Evolutionary conservation across 1,140 invertebrate species (phyloP).

Genomic region (Pectinophora gossypiella): DNA sequence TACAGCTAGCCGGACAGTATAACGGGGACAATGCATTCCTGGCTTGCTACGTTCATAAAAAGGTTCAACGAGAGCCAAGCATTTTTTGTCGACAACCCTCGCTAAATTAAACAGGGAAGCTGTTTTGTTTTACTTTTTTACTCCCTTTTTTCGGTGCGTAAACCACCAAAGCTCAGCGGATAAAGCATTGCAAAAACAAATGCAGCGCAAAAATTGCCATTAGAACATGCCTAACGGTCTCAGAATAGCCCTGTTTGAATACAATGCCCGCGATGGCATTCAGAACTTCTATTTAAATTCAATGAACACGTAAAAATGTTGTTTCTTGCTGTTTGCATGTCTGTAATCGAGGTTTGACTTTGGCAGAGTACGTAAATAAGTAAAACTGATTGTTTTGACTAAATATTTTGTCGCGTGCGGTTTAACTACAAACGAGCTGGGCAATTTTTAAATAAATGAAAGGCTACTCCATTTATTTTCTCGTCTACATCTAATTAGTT

Average conservation of each 20-base stretch:
- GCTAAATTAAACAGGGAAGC: slow-evolving; percentile 68
- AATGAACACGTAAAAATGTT: slow-evolving; percentile 14
- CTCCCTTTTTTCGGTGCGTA: slow-evolving; percentile 16
- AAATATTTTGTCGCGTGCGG: slow-evolving; percentile 45
- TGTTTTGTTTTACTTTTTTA: slow-evolving; percentile 59
- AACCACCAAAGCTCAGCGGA: background rate
- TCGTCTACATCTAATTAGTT: no score
- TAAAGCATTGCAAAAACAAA: background rate
- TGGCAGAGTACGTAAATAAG: no score
- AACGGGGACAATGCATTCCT: slow-evolving; percentile 67
- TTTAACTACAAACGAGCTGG: no score
- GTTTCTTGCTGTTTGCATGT: slow-evolving; percentile 26
- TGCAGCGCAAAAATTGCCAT: background rate
- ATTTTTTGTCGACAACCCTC: slow-evolving; percentile 60
- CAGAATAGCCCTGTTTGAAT: background rate
- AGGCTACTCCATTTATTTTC: no score
- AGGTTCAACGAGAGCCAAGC: slow-evolving; percentile 43
- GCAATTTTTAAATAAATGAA: no score
- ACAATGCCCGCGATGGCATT: background rate
- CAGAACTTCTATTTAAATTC: background rate
- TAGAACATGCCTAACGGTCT: background rate
- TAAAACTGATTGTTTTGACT: slow-evolving; percentile 32
- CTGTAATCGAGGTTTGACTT: slow-evolving; percentile 27
- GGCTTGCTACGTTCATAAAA: slow-evolving; percentile 62
- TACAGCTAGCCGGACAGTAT: slow-evolving; percentile 35